These are phyloP conservation scores for Drosophila mimica DNA, from an alignment of 2,888 invertebrate species.

Conservation along the genomic window DNA sequence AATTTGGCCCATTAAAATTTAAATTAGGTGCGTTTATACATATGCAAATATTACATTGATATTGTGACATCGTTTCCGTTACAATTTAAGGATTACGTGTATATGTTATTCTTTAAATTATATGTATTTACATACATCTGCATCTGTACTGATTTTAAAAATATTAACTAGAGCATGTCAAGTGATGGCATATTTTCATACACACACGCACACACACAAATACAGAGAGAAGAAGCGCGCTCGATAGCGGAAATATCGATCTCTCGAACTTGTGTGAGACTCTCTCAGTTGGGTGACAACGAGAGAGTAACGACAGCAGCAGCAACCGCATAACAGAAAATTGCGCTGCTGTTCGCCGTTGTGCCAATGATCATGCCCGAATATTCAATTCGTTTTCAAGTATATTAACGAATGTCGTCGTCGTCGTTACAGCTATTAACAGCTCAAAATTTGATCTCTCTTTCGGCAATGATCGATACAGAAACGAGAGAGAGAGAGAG, in stretches of 20 bases:
- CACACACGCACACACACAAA: conserved; percentile 6
- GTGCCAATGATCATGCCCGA: background rate
- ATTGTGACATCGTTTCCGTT: background rate
- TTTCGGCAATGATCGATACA: conserved; percentile 22
- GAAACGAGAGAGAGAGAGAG: conserved; percentile 6
- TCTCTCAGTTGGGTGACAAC: conserved; percentile 20
- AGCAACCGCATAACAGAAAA: conserved; percentile 18
- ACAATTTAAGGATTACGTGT: background rate
- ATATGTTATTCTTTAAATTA: background rate
- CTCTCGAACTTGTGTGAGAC: conserved; percentile 13
- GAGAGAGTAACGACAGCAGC: conserved; percentile 20
- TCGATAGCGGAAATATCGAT: conserved; percentile 39
- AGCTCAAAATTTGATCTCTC: conserved; percentile 44
- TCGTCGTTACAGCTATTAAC: conserved; percentile 47
- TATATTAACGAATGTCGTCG: conserved; percentile 42
- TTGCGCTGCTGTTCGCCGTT: conserved; percentile 7
- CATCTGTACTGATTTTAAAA: conserved; percentile 18
- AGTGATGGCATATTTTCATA: conserved; percentile 37
- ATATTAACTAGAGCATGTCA: conserved; percentile 48
- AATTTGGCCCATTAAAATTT: conserved; percentile 52
- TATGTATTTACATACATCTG: background rate
- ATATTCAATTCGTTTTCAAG: conserved; percentile 59
- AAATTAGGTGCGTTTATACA: conserved; percentile 1
- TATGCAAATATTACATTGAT: conserved; percentile 1
- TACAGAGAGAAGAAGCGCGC: conserved; percentile 4